phyloP scores from a whole-genome alignment of 2,113 vertebrate species.

The Siphamia tubifer region DNA sequence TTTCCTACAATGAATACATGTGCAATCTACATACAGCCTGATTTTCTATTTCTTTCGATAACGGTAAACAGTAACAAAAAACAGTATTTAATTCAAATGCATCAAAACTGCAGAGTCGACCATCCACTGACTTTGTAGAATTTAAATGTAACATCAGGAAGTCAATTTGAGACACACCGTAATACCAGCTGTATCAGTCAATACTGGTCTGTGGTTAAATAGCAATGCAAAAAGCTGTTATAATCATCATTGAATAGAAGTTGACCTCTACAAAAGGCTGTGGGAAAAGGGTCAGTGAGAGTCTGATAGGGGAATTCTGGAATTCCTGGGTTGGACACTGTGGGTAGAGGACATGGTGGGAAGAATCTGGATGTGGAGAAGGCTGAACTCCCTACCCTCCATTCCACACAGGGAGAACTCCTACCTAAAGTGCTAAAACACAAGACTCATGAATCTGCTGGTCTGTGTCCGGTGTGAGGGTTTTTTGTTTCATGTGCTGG shows the following conservation, averaged over 20 bases:
- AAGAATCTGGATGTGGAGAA: constrained; percentile 19
- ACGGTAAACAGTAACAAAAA: too few relatives aligned
- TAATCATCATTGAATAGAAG: constrained; percentile 27
- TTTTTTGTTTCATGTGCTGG: constrained; percentile 22
- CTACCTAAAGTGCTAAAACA: too few relatives aligned
- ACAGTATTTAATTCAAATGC: too few relatives aligned
- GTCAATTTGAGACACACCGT: constrained; percentile 20
- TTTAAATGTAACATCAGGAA: not conserved
- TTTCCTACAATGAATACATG: too few relatives aligned
- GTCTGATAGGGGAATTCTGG: constrained; percentile 44
- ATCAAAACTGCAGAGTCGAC: not conserved
- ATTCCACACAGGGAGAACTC: constrained; percentile 1
- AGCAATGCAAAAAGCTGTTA: constrained; percentile 18
- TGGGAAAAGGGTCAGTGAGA: constrained; percentile 49
- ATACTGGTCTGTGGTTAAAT: not conserved
- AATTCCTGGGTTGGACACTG: constrained; percentile 50
- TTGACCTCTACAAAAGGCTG: constrained; percentile 50
- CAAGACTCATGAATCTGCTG: not conserved
- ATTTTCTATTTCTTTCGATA: too few relatives aligned
- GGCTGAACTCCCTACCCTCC: not conserved
- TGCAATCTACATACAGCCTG: too few relatives aligned
- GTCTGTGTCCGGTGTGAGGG: not conserved
- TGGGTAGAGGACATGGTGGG: constrained; percentile 33
- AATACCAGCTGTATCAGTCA: constrained; percentile 29
- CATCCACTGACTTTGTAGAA: not conserved